Evolutionary conservation across 2,797 vertebrate species (phyloP), one percentile per base, ranked within the genome.

Genomic region (Malacoctenus gilli): DNA sequence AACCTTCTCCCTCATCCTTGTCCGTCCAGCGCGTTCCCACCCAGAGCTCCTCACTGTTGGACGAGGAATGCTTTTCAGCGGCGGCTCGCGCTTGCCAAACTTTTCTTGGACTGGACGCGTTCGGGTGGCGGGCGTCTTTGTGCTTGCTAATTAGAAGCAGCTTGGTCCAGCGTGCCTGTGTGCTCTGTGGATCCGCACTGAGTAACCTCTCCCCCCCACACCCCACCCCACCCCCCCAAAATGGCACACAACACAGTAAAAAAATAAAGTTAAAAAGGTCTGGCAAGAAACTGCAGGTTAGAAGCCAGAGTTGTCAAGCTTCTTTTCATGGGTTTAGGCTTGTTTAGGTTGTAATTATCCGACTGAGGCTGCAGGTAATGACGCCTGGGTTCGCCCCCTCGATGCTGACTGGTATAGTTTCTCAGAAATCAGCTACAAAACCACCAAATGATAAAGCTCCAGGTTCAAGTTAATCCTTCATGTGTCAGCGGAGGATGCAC

Each of bases 91-190:
- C 44, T 54, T 67, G 77, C 72, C 69, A 80, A 74, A 61, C 42
- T 47, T 78, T 40, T 61, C 59, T 65, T 41, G 72, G 68, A 64
- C 36, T 48, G 49, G 61, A 76, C 38, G 31, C 59, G 61, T 75
- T 42, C n/a, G 46, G 69, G 51, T 59, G 64, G 56, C 41, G 51
- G 71, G 68, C 57, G 77, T 81, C 69, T 82, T 79, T 85, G 82
- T 85, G 72, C 31, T 68, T 18, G 10, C 68, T 85, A 86, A 86
- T 87, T 82, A 80, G n/a, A n/a, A n/a, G n/a, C n/a, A n/a, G n/a
- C n/a, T n/a, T n/a, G 71, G 77, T 68, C 58, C 77, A 82, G 83
- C 68, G 8, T 46, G 68, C 40, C 68, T 63, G 50, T 61, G 62
- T 53, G 59, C 53, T 60, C 50, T 56, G 71, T 18, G 4, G 66